Evolutionary conservation across 1,140 invertebrate species (phyloP), one percentile per base, ranked within the genome.

Genomic region (Micrasema minimum): DNA sequence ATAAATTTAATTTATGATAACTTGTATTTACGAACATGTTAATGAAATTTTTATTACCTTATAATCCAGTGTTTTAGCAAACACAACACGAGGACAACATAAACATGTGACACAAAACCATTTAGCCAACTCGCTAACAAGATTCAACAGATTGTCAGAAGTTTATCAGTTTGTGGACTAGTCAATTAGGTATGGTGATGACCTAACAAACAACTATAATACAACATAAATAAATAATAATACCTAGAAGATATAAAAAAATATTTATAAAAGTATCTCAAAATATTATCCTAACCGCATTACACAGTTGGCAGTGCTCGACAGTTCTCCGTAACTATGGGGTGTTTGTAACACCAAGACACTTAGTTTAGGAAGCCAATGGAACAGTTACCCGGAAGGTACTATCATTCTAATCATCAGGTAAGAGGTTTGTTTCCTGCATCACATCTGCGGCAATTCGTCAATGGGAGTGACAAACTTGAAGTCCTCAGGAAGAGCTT

Each of bases 401-500:
- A 64, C 26, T 46, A 64, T 7, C 16, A 46, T 64, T 64, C 35
- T 38, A 38, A 53, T 20, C 23, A 20, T 16, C 35, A 2, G 46
- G 7, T 31, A 31, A 31, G 46, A 2, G 35, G 14, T 43, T 10
- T 11, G 20, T 38, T 37, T 0, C 2, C 55, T 26, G 18, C 26
- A 72, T 85, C 88, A 95, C 90, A 93, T 92, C 77, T 93, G 90
- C 7, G 97, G 97, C 68, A 99, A 87, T 77, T 95, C 92, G 76
- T 98, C 96, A 76, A 99, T 96, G 0, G 96, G 95, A 14, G 95
- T 98, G 14, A 90, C 88, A 80, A 99, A 99, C 83, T 93, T 95
- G 83, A 99, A 99, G 81, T 99, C 97, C 76, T 93, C 91, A 2
- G 98, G 82, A 99, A 99, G 1, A 99, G 83, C 78, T 95, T 92